Base-by-base conservation (phyloP, 2,888 invertebrate species). In the Microctonus hyperodae region DNA sequence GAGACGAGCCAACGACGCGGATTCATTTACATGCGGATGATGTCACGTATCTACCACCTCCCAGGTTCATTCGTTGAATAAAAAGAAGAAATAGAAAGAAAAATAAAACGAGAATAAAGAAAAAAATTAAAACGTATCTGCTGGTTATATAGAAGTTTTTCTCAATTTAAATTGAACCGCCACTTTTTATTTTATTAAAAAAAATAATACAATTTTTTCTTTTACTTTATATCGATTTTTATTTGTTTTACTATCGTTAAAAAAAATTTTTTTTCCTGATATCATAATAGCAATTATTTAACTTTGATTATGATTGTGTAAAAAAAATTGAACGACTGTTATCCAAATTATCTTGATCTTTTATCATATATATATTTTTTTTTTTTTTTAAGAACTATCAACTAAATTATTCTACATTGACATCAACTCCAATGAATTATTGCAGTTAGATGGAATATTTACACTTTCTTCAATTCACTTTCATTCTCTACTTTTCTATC, bases 1-100 rank as follows among this genome's bases (percentile, higher is more conserved):
- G 60, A 61, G 61, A 61, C 57, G 44, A 65, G 57, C 48, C 57
- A 48, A 51, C 55, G 50, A 66, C 53, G 57, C 48, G 56, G 57
- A 65, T 65, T 70, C 63, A 69, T 67, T 67, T 64, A 67, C 67
- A 69, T 65, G 65, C 60, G 57, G 65, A 70, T 63, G 63, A 66
- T 64, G 66, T 66, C 66, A 66, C 66, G 61, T 61, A 61, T n/a
- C 48, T 48, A 62, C 40, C 40, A 58, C 33, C 63, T 40, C 23
- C 28, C 60, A 55, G 33, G 53, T 65, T 51, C 31, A 53, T 65
- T 61, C 31, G 58, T 57, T 50, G 64, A 50, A 64, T 65, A 50
- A 58, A 58, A 63, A 62, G 33, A 64, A 40, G 22, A 64, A 66
- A n/a, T 37, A 5, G n/a, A 37, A n/a, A 5, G 37, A 37, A 5